phyloP scores from a whole-genome alignment of 2,888 invertebrate genomes.

The Siphlonurus alternatus region DNA sequence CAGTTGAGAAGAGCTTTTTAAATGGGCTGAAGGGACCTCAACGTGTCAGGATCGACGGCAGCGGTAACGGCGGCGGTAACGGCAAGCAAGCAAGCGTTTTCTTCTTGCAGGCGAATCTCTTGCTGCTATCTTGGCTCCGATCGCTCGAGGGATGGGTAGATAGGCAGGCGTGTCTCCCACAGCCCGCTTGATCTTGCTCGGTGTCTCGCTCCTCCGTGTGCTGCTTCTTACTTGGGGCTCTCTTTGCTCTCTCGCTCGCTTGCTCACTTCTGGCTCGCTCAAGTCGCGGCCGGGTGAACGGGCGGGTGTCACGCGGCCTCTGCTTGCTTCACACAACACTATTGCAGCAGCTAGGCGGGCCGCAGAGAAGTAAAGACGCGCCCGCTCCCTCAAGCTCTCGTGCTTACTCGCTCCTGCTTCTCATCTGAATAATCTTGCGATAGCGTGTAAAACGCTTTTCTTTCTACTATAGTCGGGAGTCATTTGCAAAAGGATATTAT shows the following conservation, averaged over 20 bases:
- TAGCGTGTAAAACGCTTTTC: background rate
- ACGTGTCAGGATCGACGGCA: too few relatives aligned
- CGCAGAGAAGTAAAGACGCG: too few relatives aligned
- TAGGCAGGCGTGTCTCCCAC: background rate
- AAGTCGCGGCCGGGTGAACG: background rate
- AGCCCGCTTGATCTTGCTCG: constrained; percentile 1
- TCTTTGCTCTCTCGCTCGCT: background rate
- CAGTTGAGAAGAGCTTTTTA: too few relatives aligned
- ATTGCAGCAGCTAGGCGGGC: too few relatives aligned
- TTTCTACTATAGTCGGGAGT: background rate
- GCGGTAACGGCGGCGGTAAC: too few relatives aligned
- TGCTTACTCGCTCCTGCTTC: background rate
- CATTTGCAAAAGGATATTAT: background rate
- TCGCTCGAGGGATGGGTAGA: constrained; percentile 3
- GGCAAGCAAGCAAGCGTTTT: too few relatives aligned
- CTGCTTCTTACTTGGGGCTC: background rate
- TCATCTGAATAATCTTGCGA: background rate
- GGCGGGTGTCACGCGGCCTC: background rate
- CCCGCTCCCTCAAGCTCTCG: too few relatives aligned
- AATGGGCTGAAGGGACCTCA: too few relatives aligned
- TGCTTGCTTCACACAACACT: background rate
- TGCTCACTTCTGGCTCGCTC: background rate
- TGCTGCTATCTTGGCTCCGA: too few relatives aligned
- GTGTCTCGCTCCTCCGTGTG: background rate
- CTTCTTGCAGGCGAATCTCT: too few relatives aligned